Conservation (phyloP, 2,888 invertebrate species). For the Nephrotoma appendiculata region DNA sequence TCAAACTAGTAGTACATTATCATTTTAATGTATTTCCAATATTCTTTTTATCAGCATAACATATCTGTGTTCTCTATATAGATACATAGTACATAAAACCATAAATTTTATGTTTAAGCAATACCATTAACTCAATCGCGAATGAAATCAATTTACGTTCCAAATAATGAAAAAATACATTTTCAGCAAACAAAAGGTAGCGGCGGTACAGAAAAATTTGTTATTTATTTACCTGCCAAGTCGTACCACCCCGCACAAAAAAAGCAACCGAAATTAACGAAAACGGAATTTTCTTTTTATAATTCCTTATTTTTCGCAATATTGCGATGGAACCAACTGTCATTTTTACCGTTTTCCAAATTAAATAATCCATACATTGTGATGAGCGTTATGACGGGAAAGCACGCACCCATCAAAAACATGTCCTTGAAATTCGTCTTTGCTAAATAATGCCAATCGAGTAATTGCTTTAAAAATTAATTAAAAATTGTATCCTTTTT, state of each 20-base stretch:
- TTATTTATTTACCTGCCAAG: not conserved
- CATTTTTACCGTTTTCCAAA: not conserved
- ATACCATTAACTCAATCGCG: not conserved
- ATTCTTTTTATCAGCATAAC: not conserved
- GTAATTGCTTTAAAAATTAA: not conserved
- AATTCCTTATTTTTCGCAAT: not conserved
- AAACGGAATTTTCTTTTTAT: not conserved
- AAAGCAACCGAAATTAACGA: not conserved
- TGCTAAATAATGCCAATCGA: not conserved
- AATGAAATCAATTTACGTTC: not conserved
- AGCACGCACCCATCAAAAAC: not conserved
- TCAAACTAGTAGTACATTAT: not conserved
- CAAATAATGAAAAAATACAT: not conserved
- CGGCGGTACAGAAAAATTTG: not conserved
- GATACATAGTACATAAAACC: not conserved
- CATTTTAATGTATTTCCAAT: not conserved
- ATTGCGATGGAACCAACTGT: not conserved
- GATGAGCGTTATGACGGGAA: not conserved
- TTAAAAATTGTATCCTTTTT: not conserved
- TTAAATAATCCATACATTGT: not conserved
- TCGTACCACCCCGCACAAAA: not conserved
- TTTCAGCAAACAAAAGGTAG: not conserved
- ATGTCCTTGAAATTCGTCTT: no score
- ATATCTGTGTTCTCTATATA: not conserved
- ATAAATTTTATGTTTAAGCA: not conserved